phyloP scores from a whole-genome alignment of 2,113 vertebrate genomes.

The Agapornis roseicollis region DNA sequence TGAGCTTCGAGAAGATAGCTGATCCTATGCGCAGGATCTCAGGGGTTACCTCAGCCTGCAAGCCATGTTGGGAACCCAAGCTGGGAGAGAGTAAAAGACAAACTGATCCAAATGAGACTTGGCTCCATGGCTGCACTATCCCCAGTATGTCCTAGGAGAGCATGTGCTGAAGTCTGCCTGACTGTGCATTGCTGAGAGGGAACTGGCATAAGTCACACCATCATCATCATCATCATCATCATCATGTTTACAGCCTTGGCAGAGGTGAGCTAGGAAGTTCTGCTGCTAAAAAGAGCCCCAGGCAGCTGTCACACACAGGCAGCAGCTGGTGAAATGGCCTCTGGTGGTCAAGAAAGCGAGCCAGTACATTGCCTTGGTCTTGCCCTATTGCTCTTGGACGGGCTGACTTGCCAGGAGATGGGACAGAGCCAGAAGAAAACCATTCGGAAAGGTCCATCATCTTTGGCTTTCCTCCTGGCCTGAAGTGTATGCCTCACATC shows the following conservation, averaged over 20 bases:
- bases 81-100: background rate
- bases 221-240: background rate
- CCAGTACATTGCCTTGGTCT: background rate
- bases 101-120: background rate
- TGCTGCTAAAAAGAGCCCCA: background rate
- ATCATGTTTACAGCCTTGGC: background rate
- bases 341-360: background rate
- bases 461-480: background rate
- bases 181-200: background rate
- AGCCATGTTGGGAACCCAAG: background rate
- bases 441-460: background rate
- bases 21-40: fast-evolving
- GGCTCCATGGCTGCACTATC: background rate
- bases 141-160: background rate
- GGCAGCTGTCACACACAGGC: background rate
- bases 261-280: background rate
- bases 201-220: background rate
- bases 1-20: fast-evolving
- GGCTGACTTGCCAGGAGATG: background rate
- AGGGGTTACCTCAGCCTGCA: background rate
- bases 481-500: background rate
- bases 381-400: background rate
- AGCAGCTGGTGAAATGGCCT: background rate
- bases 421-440: background rate
- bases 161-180: background rate